Base-by-base conservation (phyloP, 2,888 invertebrate genomes). In the Cataglyphis livida region DNA sequence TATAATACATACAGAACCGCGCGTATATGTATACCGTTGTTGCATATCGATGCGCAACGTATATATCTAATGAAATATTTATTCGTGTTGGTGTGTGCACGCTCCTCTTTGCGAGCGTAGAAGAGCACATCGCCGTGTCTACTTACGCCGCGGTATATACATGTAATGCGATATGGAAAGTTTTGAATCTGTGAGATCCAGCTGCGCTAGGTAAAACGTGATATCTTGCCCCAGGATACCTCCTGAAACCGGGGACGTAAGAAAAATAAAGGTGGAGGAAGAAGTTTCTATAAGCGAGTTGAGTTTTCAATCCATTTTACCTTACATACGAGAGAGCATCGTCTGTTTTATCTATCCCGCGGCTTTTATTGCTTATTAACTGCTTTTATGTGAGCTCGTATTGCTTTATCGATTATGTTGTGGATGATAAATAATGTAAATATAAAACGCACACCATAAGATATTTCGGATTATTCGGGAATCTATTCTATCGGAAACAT, bases 341-440 rank as follows among this genome's bases (percentile, higher is more conserved):
- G 59, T 78, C 32, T 68, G 70, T 59, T 78, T 78, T 59, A 44
- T 59, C 78, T 59, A 25, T 44, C 71, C 21, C 35, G 57, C 38
- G 41, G 59, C 73, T 71, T 78, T 78, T 71, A 71, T 78, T 59
- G 78, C 78, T 78, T 78, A 78, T 78, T 78, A 78, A 78, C 59
- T 59, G 59, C 78, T 78, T 59, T 71, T 78, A 32, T 35, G 44
- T 25, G 70, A 41, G 15, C 70, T 70, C 57, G 71, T 78, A 70
- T 71, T 32, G 71, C 32, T 70, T 78, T 35, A 78, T 78, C 70
- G 71, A 70, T 78, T 71, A 70, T 32, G 51, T 41, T 32, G 59
- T n/a, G 38, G 25, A 44, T 44, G 44, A 71, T 78, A 59, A 78
- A 78, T 71, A 71, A 78, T 70, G 32, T 59, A 61, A 44, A 78